Base-by-base conservation (phyloP, 2,888 invertebrate genomes). In the Branchellion lobata region DNA sequence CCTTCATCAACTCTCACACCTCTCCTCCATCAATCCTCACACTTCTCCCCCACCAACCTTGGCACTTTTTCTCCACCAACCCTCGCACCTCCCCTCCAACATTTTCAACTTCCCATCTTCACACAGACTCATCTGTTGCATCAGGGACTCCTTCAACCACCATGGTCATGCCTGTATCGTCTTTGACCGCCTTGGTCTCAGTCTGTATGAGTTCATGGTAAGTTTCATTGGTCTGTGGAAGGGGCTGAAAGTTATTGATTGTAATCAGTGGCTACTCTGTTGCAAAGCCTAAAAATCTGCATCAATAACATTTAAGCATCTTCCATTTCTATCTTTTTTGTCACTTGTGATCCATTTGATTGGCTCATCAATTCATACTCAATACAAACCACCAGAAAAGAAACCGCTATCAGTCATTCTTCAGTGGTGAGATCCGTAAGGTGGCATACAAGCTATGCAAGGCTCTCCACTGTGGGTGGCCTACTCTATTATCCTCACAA, bases 401-500 rank as follows among this genome's bases (percentile, higher is more conserved):
- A 90, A 99, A 99, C 90, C 93, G 93, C 89, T 99, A 98, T 89
- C 94, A 95, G 88, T 96, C 98, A 71, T 99, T 99, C 90, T 94
- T 97, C 65, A 88, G 99, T 89, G 95, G 96, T 84, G 96, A 99
- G 89, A 98, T 98, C 83, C 92, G 97, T 83, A 97, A 98, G 89
- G 97, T 99, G 89, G 92, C 94, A 53, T 97, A 97, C 89, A 98
- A 99, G 89, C 90, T 99, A 82, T 94, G 95, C 88, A 95, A 95
- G 89, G 93, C 97, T 83, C 98, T 99, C 83, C 93, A 96, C 89
- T 99, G 89, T 89, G 85, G 86, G 88, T 86, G 81, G 74, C 27
- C 24, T 53, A 18, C 80, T 1, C n/a, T 40, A n/a, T n/a, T n/a
- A n/a, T n/a, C n/a, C n/a, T n/a, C n/a, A n/a, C n/a, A n/a, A n/a